These are phyloP conservation scores for Galeopterus variegatus DNA, from an alignment of 2,113 vertebrate species.

Conservation along the genomic window DNA sequence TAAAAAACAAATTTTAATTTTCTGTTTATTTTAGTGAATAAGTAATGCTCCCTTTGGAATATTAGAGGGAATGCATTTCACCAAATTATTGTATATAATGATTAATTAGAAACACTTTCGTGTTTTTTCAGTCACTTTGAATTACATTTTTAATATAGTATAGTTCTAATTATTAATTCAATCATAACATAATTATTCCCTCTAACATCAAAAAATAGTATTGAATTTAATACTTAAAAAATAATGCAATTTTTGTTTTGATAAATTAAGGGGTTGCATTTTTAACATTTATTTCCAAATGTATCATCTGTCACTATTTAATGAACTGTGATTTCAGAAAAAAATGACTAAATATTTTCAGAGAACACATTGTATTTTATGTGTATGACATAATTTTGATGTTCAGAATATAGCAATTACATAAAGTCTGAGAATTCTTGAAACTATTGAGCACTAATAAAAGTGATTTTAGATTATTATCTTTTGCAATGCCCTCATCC, in stretches of 20 bases:
- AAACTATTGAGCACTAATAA: background rate
- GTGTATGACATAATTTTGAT: background rate
- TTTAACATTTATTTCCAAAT: background rate
- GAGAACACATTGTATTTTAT: background rate
- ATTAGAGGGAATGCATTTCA: background rate
- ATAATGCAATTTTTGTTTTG: background rate
- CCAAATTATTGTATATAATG: background rate
- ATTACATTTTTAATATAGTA: background rate
- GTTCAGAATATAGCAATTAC: background rate
- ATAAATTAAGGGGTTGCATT: background rate
- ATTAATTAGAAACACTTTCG: background rate
- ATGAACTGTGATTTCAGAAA: background rate
- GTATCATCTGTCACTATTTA: background rate
- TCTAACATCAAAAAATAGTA: background rate
- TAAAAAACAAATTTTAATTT: background rate
- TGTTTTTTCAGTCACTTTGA: background rate
- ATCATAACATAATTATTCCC: background rate
- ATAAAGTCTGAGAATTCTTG: background rate
- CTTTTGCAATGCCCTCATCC: background rate
- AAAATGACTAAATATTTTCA: background rate
- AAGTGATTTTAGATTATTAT: background rate
- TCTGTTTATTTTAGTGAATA: background rate
- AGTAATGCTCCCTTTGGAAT: background rate
- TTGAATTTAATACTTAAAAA: background rate
- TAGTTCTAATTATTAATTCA: constrained; percentile 3